Evolutionary conservation across 2,113 vertebrate genomes (phyloP), one percentile per base, ranked within the genome.

Genomic region (Potamarius usumacintae): DNA sequence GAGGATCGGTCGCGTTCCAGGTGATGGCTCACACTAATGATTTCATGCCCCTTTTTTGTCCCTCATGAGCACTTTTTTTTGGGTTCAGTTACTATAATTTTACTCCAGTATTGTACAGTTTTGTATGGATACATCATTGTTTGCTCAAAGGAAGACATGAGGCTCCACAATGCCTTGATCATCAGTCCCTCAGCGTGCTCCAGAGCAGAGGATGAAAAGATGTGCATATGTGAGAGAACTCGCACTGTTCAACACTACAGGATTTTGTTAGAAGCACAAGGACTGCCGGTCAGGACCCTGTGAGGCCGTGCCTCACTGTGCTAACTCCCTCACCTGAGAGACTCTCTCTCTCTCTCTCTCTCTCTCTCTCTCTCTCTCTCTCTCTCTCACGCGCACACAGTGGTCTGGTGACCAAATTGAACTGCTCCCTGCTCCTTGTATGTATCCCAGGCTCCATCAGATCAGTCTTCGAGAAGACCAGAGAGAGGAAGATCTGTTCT

Each of bases 241-340:
- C 18, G 2, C 7, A 0, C 55, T 84, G 84, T 62, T 74, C 27
- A 53, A 82, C 60, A 83, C 84, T 83, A 87, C 77, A 53, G 83
- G 34, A 85, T 42, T 42, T 42, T 42, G 80, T 83, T 92, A 86
- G 90, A 91, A 88, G 89, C 93, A 90, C 89, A 85, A 92, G 94
- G 93, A 93, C 95, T 94, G 95, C 95, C 88, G 95, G 94, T 94
- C 95, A 93, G 92, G 92, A 95, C 94, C 93, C 88, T 91, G 91
- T 88, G 93, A 90, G 93, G 93, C 94, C 92, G 93, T 85, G 93
- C 94, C 94, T 94, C 94, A 8, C 86, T 88, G 90, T 94, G 92
- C 90, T 95, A 91, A 90, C 25, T 42, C 83, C 80, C 90, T 82
- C 89, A 90, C 89, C 91, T 90, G 86, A 86, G 55, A 80, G 69